phyloP scores from a whole-genome alignment of 2,888 invertebrate species.

The Lysandra coridon region DNA sequence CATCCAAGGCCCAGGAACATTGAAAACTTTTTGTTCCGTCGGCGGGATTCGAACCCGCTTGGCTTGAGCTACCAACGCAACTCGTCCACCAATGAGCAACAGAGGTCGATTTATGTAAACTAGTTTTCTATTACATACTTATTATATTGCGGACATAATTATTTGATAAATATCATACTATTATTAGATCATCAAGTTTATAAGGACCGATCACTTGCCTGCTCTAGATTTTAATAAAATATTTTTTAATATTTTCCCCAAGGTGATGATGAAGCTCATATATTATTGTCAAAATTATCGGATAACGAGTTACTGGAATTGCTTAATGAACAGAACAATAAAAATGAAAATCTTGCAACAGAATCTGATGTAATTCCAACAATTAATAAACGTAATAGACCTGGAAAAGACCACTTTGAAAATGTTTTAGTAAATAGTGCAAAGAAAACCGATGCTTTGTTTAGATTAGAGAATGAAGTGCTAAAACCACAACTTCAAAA shows the following conservation, averaged over 20 bases:
- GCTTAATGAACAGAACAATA: constrained; percentile 58
- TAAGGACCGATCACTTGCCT: no score
- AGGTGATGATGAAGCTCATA: constrained; percentile 61
- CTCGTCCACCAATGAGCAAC: no score
- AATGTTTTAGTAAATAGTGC: constrained; percentile 36
- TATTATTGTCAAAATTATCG: constrained; percentile 66
- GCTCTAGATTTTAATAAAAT: background rate
- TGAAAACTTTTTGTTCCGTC: no score
- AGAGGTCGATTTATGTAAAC: no score
- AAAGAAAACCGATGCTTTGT: constrained; percentile 48
- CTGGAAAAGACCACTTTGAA: constrained; percentile 5
- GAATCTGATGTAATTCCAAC: constrained; percentile 48
- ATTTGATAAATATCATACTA: no score
- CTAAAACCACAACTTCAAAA: constrained; percentile 53
- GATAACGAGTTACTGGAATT: constrained; percentile 64
- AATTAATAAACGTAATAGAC: constrained; percentile 28
- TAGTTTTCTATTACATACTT: no score
- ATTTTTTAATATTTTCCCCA: constrained; percentile 36
- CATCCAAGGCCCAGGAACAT: no score
- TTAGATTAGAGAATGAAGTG: constrained; percentile 60
- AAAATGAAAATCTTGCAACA: constrained; percentile 56
- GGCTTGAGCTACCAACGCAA: no score
- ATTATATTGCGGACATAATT: no score
- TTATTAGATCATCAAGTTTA: no score
- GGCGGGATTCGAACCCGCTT: no score